phyloP scores from a whole-genome alignment of 2,797 vertebrate species.

The Cirrhinus mrigala region DNA sequence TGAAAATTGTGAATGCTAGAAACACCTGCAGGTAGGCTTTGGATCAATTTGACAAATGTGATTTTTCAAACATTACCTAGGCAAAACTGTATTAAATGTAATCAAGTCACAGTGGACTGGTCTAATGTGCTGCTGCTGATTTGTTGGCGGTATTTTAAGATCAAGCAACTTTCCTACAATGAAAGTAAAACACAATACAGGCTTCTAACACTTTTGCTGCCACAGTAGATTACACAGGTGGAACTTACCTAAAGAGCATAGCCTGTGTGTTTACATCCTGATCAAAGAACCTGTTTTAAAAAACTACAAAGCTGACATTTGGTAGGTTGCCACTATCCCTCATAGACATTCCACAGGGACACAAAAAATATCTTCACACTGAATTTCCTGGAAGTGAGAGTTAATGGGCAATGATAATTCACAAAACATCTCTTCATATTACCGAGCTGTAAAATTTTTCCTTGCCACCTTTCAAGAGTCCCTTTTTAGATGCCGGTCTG shows the following conservation, averaged over 20 bases:
- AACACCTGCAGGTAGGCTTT: neutral
- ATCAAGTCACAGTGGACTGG: neutral
- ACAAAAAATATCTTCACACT: neutral
- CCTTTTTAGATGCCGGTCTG: neutral
- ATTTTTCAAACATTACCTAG: neutral
- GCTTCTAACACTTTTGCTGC: neutral
- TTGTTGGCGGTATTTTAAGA: neutral
- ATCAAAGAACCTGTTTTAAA: conserved; percentile 6
- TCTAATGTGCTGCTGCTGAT: neutral
- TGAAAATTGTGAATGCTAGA: neutral
- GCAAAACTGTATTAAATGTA: neutral
- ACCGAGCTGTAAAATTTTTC: neutral
- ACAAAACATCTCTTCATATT: neutral
- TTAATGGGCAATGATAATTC: neutral
- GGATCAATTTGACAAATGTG: neutral
- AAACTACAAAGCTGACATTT: conserved; percentile 22
- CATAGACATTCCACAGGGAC: conserved; percentile 28
- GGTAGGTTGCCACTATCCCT: conserved; percentile 43
- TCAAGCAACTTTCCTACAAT: conserved; percentile 1
- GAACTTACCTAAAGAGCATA: neutral
- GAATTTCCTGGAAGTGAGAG: neutral
- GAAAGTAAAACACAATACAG: neutral
- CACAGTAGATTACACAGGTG: conserved; percentile 23
- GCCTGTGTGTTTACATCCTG: conserved; percentile 6
- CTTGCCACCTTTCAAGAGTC: neutral